Evolutionary conservation across 1,140 invertebrate species (phyloP).

Genomic region (Luehdorfia chinensis): DNA sequence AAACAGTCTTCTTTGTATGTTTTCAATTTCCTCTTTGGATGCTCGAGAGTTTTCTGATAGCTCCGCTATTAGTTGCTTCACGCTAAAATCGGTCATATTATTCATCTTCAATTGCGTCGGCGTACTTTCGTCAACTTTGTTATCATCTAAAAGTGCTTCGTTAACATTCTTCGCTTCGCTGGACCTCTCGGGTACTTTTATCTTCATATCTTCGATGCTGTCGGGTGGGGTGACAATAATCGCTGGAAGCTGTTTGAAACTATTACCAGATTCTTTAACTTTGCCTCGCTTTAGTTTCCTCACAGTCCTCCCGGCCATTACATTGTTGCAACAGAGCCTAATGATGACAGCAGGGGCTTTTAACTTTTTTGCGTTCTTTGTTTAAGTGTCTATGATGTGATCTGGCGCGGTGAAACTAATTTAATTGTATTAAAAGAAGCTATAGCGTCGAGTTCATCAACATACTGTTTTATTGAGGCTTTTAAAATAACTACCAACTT

Average conservation of each 20-base stretch:
- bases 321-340: slow-evolving; percentile 49
- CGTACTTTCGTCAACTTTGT: slow-evolving; percentile 19
- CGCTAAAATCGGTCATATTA: slow-evolving; percentile 55
- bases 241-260: slow-evolving; percentile 36
- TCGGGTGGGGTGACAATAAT: slow-evolving; percentile 60
- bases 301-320: slow-evolving; percentile 72
- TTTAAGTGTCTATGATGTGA: slow-evolving; percentile 20
- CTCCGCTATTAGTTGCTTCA: slow-evolving; percentile 63
- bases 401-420: slow-evolving; percentile 16
- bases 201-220: slow-evolving; percentile 48
- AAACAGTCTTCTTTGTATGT: slow-evolving; percentile 58
- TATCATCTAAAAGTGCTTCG: slow-evolving; percentile 20
- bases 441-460: slow-evolving; percentile 15
- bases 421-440: slow-evolving; percentile 20
- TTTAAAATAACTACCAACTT: slow-evolving; percentile 26
- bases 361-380: slow-evolving; percentile 21
- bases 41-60: slow-evolving; percentile 62
- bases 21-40: slow-evolving; percentile 63
- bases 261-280: slow-evolving; percentile 45
- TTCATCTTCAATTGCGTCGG: slow-evolving; percentile 24
- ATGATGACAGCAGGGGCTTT: slow-evolving; percentile 30
- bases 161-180: slow-evolving; percentile 26
- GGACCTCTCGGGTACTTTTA: slow-evolving; percentile 34
- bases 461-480: slow-evolving; percentile 42
- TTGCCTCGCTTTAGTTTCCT: slow-evolving; percentile 67